phyloP scores from a whole-genome alignment of 2,888 invertebrate species.

The Polyploca ridens region DNA sequence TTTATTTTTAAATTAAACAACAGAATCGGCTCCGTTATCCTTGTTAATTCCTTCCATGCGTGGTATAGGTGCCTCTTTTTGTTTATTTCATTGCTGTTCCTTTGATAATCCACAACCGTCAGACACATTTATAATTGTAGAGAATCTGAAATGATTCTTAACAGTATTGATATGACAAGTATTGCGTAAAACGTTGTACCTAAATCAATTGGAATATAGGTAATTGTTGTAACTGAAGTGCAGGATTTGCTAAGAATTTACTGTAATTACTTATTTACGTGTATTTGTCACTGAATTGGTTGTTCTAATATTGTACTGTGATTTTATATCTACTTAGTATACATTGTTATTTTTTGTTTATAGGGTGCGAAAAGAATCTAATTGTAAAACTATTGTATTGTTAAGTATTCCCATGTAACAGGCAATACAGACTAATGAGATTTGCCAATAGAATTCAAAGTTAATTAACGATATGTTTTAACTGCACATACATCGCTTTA shows the following conservation, averaged over 20 bases:
- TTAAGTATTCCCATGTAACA: too few species aligned
- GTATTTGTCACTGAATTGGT: conserved; percentile 41
- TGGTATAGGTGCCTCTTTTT: too few species aligned
- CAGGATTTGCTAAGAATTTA: conserved; percentile 6
- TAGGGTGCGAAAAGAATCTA: neutral
- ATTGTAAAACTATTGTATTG: neutral
- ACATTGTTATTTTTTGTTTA: conserved; percentile 41
- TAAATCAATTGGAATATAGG: conserved; percentile 3
- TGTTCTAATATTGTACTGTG: conserved; percentile 55
- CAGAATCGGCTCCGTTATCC: neutral
- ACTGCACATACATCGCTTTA: neutral
- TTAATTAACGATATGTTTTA: neutral
- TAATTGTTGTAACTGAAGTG: conserved; percentile 10
- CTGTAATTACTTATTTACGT: conserved; percentile 31
- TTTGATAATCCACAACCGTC: neutral
- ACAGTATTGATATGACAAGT: conserved; percentile 1
- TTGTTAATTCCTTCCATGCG: too few species aligned
- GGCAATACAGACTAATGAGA: too few species aligned
- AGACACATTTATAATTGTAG: neutral
- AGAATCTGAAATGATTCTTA: neutral
- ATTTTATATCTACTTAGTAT: conserved; percentile 59
- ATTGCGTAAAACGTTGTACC: neutral
- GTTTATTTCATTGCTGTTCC: neutral
- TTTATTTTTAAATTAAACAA: neutral
- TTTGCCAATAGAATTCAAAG: too few species aligned